phyloP scores from a whole-genome alignment of 1,140 invertebrate species.

The Lasaia peninsularis region DNA sequence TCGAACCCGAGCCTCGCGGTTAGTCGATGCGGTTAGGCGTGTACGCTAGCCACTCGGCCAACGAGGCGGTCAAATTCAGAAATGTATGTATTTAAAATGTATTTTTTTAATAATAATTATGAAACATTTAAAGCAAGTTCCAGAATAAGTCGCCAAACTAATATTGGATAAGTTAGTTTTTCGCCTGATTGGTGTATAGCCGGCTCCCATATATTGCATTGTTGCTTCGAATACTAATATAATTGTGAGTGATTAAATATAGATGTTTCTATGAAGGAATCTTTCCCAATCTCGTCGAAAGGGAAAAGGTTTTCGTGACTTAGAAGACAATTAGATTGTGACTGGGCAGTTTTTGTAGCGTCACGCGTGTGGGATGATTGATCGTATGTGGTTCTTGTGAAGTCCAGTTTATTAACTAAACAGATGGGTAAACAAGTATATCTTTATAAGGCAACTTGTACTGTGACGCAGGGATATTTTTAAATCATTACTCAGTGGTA shows the following conservation, averaged over 20 bases:
- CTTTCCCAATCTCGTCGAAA: slow-evolving; percentile 21
- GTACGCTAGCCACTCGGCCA: no score
- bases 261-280: slow-evolving; percentile 26
- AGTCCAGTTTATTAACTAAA: no score
- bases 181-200: slow-evolving; percentile 50
- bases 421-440: no score
- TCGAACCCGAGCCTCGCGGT: no score
- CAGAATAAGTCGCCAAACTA: slow-evolving; percentile 23
- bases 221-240: slow-evolving; percentile 52
- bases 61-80: no score
- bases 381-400: not conserved
- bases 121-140: slow-evolving; percentile 14
- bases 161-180: slow-evolving; percentile 62
- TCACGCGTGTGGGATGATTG: slow-evolving; percentile 8
- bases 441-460: no score
- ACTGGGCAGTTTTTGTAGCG: slow-evolving; percentile 8
- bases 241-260: slow-evolving; percentile 27
- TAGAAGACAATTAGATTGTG: slow-evolving; percentile 20
- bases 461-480: no score
- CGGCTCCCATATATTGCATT: slow-evolving; percentile 48
- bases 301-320: slow-evolving; percentile 20
- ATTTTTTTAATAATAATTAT: no score
- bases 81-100: no score
- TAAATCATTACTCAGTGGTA: no score
- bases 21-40: no score